phyloP scores from a whole-genome alignment of 2,888 invertebrate genomes.

The Seladonia tumulorum region DNA sequence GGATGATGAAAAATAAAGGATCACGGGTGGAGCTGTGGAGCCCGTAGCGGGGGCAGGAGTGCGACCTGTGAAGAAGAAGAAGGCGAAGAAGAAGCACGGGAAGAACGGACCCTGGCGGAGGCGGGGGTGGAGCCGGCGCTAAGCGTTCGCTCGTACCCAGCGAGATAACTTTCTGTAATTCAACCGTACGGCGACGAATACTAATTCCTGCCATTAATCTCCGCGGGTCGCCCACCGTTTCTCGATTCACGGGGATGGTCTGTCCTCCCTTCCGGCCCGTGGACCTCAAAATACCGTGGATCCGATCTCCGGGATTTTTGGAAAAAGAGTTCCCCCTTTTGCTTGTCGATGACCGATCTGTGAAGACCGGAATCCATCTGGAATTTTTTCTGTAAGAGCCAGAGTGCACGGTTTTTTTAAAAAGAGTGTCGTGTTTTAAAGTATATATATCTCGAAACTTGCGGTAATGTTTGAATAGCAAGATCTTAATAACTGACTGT shows the following conservation, averaged over 20 bases:
- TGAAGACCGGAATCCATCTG: too few relatives aligned
- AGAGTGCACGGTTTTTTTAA: not conserved
- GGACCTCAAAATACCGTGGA: constrained; percentile 20
- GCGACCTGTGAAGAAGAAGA: constrained; percentile 50
- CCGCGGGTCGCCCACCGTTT: constrained; percentile 62
- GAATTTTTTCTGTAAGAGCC: too few relatives aligned
- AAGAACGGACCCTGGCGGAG: constrained; percentile 42
- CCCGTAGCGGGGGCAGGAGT: constrained; percentile 27
- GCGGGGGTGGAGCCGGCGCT: constrained; percentile 65
- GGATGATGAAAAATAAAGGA: constrained; percentile 60
- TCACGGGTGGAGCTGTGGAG: constrained; percentile 10
- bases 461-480: not conserved
- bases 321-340: not conserved
- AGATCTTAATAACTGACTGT: not conserved
- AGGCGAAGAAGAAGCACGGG: constrained; percentile 31
- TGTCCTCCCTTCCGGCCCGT: constrained; percentile 18
- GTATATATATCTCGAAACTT: not conserved
- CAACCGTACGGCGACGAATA: constrained; percentile 82
- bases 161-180: constrained; percentile 82
- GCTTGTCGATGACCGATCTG: not conserved
- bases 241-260: constrained; percentile 47
- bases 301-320: constrained; percentile 20
- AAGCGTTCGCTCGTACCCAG: constrained; percentile 64
- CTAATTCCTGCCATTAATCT: constrained; percentile 83
- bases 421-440: not conserved